Evolutionary conservation across 1,140 invertebrate species (phyloP), one percentile per base, ranked within the genome.

Genomic region (Drosophila bocqueti): DNA sequence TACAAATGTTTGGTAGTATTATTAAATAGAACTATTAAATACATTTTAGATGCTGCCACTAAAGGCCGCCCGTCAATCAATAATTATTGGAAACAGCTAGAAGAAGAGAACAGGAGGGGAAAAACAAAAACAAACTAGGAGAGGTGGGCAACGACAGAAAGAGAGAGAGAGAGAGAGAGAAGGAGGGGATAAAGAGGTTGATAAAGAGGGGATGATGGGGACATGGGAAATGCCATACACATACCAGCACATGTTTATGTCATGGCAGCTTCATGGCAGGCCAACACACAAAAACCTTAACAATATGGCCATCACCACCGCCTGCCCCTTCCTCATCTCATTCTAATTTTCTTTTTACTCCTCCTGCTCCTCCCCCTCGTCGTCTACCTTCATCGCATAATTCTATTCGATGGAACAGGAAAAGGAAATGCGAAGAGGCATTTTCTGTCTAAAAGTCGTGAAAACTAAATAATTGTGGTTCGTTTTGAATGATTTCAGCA

Each of bases 291-390:
- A 66, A 71, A 57, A 26, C 64, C 50, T 36, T 36, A 60, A 59
- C 66, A 59, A 71, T 73, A 59, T 73, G 36, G 67, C 47, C 18
- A 74, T 47, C 18, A 74, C 29, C 58, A 72, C 38, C 58, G 47
- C 38, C 31, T 59, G 47, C 49, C 43, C 10, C 3, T 24, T 18
- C 36, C 15, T n/a, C 24, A 3, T n/a, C 57, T 7, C 63, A 16
- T n/a, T 24, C n/a, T 38, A 52, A 24, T 63, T 42, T 29, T 29
- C 26, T 43, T 43, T 59, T 36, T 59, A 31, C 8, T 9, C 16
- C 55, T 36, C 29, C 16, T 13, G 16, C 31, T 3, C 46, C 21
- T 8, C 16, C 31, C 26, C 21, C 26, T 9, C 7, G 24, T 15
- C 13, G 16, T 38, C 34, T 16, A 57, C 64, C 34, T 38, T 40